A percentile compares a stretch with the other conserved stretches of the same genome.
Conservation (phyloP, 2,113 vertebrate species). For the Chaetorhynchus papuensis region DNA sequence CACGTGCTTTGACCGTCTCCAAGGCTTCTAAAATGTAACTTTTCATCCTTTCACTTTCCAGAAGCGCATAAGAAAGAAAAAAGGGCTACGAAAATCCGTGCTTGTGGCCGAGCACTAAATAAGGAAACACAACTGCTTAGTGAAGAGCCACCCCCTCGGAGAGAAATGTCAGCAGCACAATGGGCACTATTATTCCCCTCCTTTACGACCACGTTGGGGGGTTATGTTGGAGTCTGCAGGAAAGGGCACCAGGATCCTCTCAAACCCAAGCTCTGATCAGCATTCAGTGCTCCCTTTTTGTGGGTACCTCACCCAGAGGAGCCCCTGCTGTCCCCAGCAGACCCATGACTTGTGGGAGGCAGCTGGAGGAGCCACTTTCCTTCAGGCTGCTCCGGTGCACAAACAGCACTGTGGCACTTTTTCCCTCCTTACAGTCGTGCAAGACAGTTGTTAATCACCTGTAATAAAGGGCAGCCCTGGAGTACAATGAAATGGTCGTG, state of each 20-base stretch:
- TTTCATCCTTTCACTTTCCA: not conserved
- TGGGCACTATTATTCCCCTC: not conserved
- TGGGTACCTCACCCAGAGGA: not conserved
- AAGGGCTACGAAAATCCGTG: not conserved
- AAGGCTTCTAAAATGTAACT: not conserved
- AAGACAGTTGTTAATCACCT: not conserved
- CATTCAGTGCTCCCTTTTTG: not conserved
- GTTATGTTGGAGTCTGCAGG: not conserved
- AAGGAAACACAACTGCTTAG: not conserved
- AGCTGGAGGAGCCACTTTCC: not conserved
- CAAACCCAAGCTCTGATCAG: not conserved
- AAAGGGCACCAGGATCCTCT: not conserved
- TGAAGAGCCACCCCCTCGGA: not conserved
- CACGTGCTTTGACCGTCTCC: not conserved
- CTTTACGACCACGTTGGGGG: not conserved
- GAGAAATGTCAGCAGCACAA: constrained; percentile 49
- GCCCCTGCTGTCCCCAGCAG: not conserved
- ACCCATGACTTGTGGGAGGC: not conserved
- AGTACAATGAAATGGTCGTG: not conserved
- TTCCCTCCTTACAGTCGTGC: accelerated
- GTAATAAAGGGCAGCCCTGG: not conserved
- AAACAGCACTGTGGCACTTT: not conserved
- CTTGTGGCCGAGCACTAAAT: not conserved
- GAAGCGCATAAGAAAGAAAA: not conserved
- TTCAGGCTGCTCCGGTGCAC: not conserved